These are phyloP conservation scores for Helarctos malayanus DNA, from an alignment of 2,797 vertebrate species.

Conservation along the genomic window DNA sequence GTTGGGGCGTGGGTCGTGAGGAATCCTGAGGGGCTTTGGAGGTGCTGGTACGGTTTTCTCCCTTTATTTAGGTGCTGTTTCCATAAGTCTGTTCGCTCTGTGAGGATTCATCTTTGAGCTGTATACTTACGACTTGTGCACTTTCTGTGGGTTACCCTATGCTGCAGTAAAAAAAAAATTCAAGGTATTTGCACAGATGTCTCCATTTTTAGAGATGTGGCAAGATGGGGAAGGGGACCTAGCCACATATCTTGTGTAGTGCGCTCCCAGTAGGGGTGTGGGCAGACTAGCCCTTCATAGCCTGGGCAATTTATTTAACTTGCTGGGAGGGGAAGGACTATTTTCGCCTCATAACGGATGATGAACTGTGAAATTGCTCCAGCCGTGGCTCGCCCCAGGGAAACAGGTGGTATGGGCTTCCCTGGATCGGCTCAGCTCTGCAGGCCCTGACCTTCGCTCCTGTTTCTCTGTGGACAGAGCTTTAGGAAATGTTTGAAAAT, in stretches of 20 bases:
- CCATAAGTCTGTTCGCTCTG: background rate
- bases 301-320: slow-evolving; percentile 87
- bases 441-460: background rate
- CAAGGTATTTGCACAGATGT: background rate
- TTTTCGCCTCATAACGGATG: slow-evolving; percentile 87
- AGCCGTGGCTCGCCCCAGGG: slow-evolving; percentile 84
- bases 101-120: background rate
- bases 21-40: background rate
- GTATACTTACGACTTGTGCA: background rate
- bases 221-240: slow-evolving; percentile 67
- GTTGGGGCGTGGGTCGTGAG: background rate
- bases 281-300: slow-evolving; percentile 79
- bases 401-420: slow-evolving; percentile 72
- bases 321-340: slow-evolving; percentile 84
- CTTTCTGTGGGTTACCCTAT: background rate
- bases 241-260: slow-evolving; percentile 57
- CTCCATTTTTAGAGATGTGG: background rate
- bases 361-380: slow-evolving; percentile 88
- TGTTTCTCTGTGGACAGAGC: background rate
- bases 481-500: background rate
- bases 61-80: background rate
- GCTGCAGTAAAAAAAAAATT: background rate
- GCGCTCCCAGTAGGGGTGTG: slow-evolving; percentile 78
- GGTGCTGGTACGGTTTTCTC: background rate
- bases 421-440: background rate